phyloP scores from a whole-genome alignment of 2,113 vertebrate genomes.

The Cairina moschata region DNA sequence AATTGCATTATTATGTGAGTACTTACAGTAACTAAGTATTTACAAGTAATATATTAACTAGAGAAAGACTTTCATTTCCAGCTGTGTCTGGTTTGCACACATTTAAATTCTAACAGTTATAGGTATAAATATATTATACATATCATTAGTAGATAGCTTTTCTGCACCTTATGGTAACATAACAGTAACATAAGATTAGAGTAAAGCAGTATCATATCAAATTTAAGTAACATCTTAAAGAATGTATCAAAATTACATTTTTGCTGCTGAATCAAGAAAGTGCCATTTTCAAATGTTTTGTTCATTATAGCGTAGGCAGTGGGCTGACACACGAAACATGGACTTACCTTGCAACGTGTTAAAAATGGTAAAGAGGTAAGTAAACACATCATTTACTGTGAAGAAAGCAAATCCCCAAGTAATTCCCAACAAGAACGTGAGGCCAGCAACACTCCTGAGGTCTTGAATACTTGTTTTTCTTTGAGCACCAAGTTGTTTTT shows the following conservation, averaged over 20 bases:
- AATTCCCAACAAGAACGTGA: conserved; percentile 91
- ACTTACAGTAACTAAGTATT: background rate
- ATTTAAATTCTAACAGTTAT: background rate
- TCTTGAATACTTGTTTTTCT: conserved; percentile 86
- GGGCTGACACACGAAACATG: background rate
- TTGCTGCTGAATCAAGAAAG: background rate
- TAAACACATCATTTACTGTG: conserved; percentile 86
- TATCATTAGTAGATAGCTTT: background rate
- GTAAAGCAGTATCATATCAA: background rate
- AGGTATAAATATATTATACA: background rate
- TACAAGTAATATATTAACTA: background rate
- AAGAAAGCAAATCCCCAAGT: conserved; percentile 98
- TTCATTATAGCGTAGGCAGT: background rate
- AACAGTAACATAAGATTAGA: background rate
- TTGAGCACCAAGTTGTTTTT: conserved; percentile 89
- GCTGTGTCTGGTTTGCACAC: background rate
- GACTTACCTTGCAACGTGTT: conserved; percentile 94
- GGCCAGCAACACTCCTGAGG: conserved; percentile 87
- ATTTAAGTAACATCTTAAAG: background rate
- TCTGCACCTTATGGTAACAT: background rate
- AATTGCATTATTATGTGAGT: background rate
- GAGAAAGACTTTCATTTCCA: background rate
- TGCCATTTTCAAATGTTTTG: background rate
- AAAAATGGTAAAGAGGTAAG: conserved; percentile 94
- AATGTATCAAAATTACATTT: background rate